These are phyloP conservation scores for Ceyx erithaca DNA, from an alignment of 2,797 vertebrate genomes.

Conservation along the genomic window DNA sequence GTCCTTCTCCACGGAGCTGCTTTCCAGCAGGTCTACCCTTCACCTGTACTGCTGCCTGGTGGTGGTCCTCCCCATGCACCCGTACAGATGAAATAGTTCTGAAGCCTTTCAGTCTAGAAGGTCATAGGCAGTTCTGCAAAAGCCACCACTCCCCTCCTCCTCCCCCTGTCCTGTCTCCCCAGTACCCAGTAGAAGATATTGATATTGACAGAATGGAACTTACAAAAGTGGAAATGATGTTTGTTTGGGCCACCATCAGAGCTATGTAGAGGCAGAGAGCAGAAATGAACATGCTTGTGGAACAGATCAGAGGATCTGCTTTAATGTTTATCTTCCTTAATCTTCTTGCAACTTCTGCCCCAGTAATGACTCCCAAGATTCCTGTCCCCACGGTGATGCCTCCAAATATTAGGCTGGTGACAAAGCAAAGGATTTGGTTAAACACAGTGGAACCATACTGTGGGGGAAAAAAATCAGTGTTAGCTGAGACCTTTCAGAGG, in stretches of 20 bases:
- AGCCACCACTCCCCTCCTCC: not conserved
- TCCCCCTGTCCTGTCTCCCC: not conserved
- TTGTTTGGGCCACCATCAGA: slow-evolving; percentile 81
- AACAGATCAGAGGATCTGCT: slow-evolving; percentile 90
- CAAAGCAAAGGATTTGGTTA: slow-evolving; percentile 12
- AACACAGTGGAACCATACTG: not conserved
- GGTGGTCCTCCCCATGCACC: too few species aligned
- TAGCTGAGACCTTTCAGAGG: not conserved
- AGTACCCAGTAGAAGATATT: not conserved
- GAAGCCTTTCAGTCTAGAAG: not conserved
- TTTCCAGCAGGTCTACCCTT: too few species aligned
- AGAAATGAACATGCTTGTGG: slow-evolving; percentile 84
- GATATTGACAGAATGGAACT: slow-evolving; percentile 51
- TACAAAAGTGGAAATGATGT: slow-evolving; percentile 86
- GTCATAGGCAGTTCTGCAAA: not conserved
- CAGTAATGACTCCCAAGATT: slow-evolving; percentile 85
- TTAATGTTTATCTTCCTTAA: slow-evolving; percentile 80
- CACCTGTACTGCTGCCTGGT: too few species aligned
- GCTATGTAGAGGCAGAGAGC: slow-evolving; percentile 85
- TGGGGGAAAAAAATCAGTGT: not conserved
- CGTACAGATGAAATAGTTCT: not conserved
- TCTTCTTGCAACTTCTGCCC: slow-evolving; percentile 80
- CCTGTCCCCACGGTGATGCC: slow-evolving; percentile 85
- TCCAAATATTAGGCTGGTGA: slow-evolving; percentile 87
- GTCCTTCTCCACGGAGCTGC: too few species aligned